These are phyloP conservation scores for Oostethus manadensis DNA, from an alignment of 2,113 vertebrate genomes.

Conservation along the genomic window DNA sequence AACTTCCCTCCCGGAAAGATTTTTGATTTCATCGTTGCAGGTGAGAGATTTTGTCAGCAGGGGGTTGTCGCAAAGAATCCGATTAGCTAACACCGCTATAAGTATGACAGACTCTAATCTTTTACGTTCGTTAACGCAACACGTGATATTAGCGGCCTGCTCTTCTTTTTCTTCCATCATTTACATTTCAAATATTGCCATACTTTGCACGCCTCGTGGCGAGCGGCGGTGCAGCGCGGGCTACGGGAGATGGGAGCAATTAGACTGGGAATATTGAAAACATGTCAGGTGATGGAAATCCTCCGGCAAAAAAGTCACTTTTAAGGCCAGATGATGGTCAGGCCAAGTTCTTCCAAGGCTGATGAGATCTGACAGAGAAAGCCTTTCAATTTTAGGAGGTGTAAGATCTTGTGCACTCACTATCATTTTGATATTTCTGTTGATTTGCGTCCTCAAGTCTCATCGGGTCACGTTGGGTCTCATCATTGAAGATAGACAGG, in stretches of 20 bases:
- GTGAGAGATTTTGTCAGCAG: slow-evolving; percentile 43
- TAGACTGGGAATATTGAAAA: slow-evolving; percentile 6
- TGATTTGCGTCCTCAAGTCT: not conserved
- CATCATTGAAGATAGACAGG: not conserved
- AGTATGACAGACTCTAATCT: slow-evolving; percentile 40
- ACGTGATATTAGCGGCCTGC: not conserved
- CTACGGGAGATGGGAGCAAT: slow-evolving; percentile 1
- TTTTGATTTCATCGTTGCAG: slow-evolving; percentile 27
- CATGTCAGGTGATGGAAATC: slow-evolving; percentile 1
- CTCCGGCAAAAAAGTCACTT: slow-evolving; percentile 12
- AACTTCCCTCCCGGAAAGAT: slow-evolving; percentile 1
- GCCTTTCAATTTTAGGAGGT: too few relatives aligned
- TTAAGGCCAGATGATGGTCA: not conserved
- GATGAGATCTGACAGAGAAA: slow-evolving; percentile 7
- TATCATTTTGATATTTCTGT: not conserved
- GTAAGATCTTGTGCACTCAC: too few relatives aligned
- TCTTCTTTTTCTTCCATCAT: slow-evolving; percentile 2
- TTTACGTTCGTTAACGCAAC: slow-evolving; percentile 5
- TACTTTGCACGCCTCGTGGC: not conserved
- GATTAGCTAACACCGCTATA: slow-evolving; percentile 29
- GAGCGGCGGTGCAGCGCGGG: not conserved
- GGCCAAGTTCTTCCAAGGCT: slow-evolving; percentile 1
- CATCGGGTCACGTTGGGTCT: not conserved
- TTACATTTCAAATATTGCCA: slow-evolving; percentile 16
- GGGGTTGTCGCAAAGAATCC: slow-evolving; percentile 41